Evolutionary conservation across 2,113 vertebrate genomes (phyloP), one percentile per base, ranked within the genome.

Genomic region (Pycnonotus jocosus): DNA sequence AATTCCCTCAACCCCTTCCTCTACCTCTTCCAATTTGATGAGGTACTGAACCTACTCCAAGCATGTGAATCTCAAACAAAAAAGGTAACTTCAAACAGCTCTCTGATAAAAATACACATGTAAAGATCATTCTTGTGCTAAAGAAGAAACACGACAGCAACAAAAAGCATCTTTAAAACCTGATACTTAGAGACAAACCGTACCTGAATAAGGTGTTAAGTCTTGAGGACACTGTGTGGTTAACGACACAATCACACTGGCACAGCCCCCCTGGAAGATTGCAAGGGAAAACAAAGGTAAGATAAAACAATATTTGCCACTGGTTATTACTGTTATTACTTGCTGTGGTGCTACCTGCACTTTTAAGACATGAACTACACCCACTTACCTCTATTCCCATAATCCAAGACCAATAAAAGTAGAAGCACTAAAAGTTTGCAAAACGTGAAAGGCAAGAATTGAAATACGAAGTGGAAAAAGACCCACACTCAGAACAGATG

Each of bases 151-250:
- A 61, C 9, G 44, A 86, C 6, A 74, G 31, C 24, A 37, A 61
- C 11, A 66, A 74, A 70, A 73, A 86, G 7, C 28, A 86, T 10
- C 18, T 54, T 77, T 87, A 78, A 69, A 77, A 56, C 24, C 21
- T 40, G 15, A 53, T 25, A 38, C 12, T 21, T 64, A 60, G 50
- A 86, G 62, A 68, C 7, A 57, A 86, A 72, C 8, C 88, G 92
- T 97, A 99, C 99, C 99, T 95, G 99, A 99, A 98, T 99, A 98
- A 44, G 99, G 99, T 35, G 98, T 98, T 79, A 99, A 97, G 95
- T 99, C 99, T 96, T 99, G 99, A 77, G 99, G 99, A 96, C 99
- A 99, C 95, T 99, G 99, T 60, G 99, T 99, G 8, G 99, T 99
- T 93, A 99, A 97, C 3, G 99, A 99, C 40, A 99, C 99, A 42